Percentiles rank a stretch among this genome's conserved stretches.
Conservation (phyloP, 1,140 invertebrate genomes). For the Vollenhovia emeryi region DNA sequence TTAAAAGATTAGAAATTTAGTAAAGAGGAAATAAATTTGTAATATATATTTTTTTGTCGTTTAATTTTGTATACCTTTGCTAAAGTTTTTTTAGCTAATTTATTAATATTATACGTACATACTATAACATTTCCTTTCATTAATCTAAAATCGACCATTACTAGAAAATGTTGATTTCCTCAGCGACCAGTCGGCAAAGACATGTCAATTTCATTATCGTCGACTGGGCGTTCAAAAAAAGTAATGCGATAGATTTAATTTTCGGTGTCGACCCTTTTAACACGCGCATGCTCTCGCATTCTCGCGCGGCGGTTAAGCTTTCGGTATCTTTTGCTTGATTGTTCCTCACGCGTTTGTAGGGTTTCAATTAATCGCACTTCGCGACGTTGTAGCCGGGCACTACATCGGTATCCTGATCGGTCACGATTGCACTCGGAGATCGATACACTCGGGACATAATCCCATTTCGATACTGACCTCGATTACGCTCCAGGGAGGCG, state of each 20-base stretch:
- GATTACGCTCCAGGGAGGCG: slow-evolving; percentile 46
- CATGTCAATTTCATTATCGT: slow-evolving; percentile 2
- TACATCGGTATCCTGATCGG: slow-evolving; percentile 10
- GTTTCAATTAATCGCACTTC: slow-evolving; percentile 59
- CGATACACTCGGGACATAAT: slow-evolving; percentile 18
- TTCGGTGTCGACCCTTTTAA: background rate
- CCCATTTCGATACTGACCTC: slow-evolving; percentile 50
- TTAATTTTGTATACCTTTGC: background rate
- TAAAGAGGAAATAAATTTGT: background rate
- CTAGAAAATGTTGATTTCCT: background rate
- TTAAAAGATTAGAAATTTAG: background rate
- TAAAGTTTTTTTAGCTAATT: background rate
- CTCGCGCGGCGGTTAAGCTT: background rate
- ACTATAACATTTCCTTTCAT: background rate
- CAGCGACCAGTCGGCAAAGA: background rate
- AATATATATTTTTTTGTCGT: background rate
- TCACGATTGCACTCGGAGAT: slow-evolving; percentile 41
- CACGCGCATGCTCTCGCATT: background rate
- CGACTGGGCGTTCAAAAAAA: background rate
- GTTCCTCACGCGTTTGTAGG: slow-evolving; percentile 13
- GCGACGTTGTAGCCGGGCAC: background rate
- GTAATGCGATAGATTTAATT: background rate
- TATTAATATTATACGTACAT: background rate
- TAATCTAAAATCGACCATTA: background rate
- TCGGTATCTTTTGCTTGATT: background rate